These are phyloP conservation scores for Sphaerophoria taeniata DNA, from an alignment of 2,888 invertebrate species.

Conservation along the genomic window DNA sequence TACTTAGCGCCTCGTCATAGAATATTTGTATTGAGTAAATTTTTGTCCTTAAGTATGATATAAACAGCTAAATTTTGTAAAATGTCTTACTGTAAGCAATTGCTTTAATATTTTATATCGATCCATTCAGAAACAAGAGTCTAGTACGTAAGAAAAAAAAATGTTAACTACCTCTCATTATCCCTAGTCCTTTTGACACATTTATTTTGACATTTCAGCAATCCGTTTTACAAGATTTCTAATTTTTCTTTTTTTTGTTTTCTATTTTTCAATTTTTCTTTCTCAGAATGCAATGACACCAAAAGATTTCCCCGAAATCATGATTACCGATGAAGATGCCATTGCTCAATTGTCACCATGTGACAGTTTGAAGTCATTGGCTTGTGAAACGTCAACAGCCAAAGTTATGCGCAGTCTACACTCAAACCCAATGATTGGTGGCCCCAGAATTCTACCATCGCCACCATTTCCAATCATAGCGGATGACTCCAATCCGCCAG, in stretches of 20 bases:
- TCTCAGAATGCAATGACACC: slow-evolving; percentile 35
- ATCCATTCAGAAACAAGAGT: too few species aligned
- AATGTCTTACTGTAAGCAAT: too few species aligned
- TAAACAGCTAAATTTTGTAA: too few species aligned
- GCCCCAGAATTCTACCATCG: slow-evolving; percentile 78
- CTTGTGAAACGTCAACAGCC: slow-evolving; percentile 65
- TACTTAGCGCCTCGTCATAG: too few species aligned
- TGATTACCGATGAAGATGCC: slow-evolving; percentile 64
- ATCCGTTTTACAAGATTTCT: neutral
- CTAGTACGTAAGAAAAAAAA: too few species aligned
- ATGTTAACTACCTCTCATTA: too few species aligned
- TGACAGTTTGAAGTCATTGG: slow-evolving; percentile 54
- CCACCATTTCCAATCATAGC: slow-evolving; percentile 75
- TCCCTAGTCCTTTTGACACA: too few species aligned
- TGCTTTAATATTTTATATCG: too few species aligned
- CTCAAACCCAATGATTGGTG: slow-evolving; percentile 81
- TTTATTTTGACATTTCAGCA: neutral
- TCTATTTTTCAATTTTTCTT: slow-evolving; percentile 1
- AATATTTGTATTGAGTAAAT: too few species aligned
- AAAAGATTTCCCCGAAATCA: slow-evolving; percentile 54
- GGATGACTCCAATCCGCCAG: slow-evolving; percentile 80
- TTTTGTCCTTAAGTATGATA: too few species aligned
- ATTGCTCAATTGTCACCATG: slow-evolving; percentile 64
- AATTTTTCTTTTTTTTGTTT: too few species aligned
- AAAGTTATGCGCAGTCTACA: slow-evolving; percentile 78